phyloP scores from a whole-genome alignment of 2,888 invertebrate genomes.

The Cryptosula pallasiana region DNA sequence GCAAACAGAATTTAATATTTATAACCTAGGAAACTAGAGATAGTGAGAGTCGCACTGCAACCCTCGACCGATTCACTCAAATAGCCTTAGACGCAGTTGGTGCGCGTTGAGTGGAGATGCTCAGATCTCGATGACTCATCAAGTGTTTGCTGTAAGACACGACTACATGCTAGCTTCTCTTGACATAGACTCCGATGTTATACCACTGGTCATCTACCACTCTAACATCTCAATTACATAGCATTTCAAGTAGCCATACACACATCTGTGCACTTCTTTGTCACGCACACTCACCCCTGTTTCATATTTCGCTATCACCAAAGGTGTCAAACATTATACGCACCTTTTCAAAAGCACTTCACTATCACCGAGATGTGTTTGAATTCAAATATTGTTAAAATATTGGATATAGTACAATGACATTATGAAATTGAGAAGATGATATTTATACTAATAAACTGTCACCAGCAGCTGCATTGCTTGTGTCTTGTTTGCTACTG shows the following conservation, averaged over 20 bases:
- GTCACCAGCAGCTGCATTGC: background rate
- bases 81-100: background rate
- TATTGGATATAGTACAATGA: background rate
- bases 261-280: background rate
- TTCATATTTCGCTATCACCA: background rate
- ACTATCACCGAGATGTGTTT: background rate
- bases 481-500: background rate
- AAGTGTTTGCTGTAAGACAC: background rate
- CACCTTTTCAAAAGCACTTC: background rate
- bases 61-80: too few relatives aligned
- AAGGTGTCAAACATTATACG: conserved; percentile 19
- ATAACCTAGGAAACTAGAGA: background rate
- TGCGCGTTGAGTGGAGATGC: conserved; percentile 12
- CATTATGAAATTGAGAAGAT: conserved; percentile 13
- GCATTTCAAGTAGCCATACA: conserved; percentile 11
- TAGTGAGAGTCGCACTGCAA: background rate
- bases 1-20: background rate
- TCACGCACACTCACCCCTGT: background rate
- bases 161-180: conserved; percentile 6
- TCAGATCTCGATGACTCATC: conserved; percentile 15
- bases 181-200: background rate
- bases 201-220: background rate
- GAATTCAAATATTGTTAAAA: conserved; percentile 2
- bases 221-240: conserved; percentile 13
- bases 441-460: background rate